Evolutionary conservation across 2,797 vertebrate species (phyloP).

Genomic region (Hypotaenidia okinawae): DNA sequence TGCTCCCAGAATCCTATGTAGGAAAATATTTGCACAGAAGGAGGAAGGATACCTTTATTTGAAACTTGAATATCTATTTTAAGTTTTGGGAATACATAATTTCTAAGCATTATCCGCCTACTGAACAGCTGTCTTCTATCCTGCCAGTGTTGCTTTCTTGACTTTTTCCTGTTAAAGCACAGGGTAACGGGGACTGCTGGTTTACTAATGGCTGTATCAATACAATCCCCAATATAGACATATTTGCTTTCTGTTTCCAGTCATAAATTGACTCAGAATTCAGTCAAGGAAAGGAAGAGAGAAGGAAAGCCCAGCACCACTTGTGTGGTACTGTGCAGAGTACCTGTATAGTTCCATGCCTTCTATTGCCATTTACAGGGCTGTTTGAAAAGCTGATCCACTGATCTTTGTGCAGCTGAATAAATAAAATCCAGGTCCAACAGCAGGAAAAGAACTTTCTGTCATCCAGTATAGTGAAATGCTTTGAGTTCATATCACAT

Average conservation of each 20-base stretch:
- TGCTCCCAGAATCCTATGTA: slow-evolving; percentile 6
- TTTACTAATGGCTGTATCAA: slow-evolving; percentile 39
- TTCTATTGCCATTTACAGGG: not conserved
- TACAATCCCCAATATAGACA: not conserved
- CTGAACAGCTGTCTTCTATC: slow-evolving; percentile 65
- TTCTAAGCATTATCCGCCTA: slow-evolving; percentile 63
- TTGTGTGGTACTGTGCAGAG: not conserved
- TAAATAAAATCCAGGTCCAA: not conserved
- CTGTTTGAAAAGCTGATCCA: not conserved
- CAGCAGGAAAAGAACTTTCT: not conserved
- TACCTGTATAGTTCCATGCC: not conserved
- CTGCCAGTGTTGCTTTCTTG: slow-evolving; percentile 2
- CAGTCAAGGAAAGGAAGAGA: not conserved
- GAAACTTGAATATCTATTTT: slow-evolving; percentile 65
- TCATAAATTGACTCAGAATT: slow-evolving; percentile 3
- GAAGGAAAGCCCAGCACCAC: not conserved
- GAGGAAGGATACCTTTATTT: slow-evolving; percentile 54
- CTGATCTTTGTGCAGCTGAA: not conserved
- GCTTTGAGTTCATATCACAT: not conserved
- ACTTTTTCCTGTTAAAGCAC: slow-evolving; percentile 22
- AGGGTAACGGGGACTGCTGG: not conserved
- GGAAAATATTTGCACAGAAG: slow-evolving; percentile 55
- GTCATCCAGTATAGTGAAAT: not conserved
- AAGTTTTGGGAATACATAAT: slow-evolving; percentile 51
- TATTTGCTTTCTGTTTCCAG: slow-evolving; percentile 12